Conservation (phyloP, 2,888 invertebrate genomes). For the Vesta saturnalis region DNA sequence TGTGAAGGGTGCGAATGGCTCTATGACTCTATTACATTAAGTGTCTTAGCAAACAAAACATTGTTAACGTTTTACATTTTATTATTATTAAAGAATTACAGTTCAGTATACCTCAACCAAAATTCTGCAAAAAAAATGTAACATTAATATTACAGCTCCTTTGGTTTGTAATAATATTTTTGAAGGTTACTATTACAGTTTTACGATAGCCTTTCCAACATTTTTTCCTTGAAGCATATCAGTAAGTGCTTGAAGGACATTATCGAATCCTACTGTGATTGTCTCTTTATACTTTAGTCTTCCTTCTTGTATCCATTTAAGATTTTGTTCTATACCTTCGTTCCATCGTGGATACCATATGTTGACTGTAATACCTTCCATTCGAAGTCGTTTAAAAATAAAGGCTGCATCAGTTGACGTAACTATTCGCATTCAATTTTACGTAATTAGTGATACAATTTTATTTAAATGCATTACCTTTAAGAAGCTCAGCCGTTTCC, state of each 20-base stretch:
- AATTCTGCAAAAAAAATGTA: too few species aligned
- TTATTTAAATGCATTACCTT: background rate
- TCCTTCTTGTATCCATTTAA: slow-evolving; percentile 71
- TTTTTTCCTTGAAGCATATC: slow-evolving; percentile 72
- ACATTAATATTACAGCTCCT: too few species aligned
- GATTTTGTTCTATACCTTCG: slow-evolving; percentile 72
- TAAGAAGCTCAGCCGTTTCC: background rate
- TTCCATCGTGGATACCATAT: slow-evolving; percentile 69
- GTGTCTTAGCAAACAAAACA: too few species aligned
- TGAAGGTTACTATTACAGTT: slow-evolving; percentile 52
- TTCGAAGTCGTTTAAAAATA: slow-evolving; percentile 67
- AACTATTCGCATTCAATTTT: too few species aligned
- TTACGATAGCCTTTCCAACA: slow-evolving; percentile 76
- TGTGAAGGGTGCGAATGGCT: too few species aligned
- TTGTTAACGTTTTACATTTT: too few species aligned
- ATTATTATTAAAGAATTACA: too few species aligned
- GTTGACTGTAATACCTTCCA: slow-evolving; percentile 70
- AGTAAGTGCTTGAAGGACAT: slow-evolving; percentile 75
- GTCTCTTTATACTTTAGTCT: slow-evolving; percentile 76
- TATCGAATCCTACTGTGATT: slow-evolving; percentile 72
- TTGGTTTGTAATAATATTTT: too few species aligned
- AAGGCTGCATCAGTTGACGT: slow-evolving; percentile 65
- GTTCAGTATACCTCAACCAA: too few species aligned
- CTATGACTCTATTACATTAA: too few species aligned
- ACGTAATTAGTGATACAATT: background rate